Evolutionary conservation across 1,140 invertebrate species (phyloP).

Genomic region (Eumeta japonica): DNA sequence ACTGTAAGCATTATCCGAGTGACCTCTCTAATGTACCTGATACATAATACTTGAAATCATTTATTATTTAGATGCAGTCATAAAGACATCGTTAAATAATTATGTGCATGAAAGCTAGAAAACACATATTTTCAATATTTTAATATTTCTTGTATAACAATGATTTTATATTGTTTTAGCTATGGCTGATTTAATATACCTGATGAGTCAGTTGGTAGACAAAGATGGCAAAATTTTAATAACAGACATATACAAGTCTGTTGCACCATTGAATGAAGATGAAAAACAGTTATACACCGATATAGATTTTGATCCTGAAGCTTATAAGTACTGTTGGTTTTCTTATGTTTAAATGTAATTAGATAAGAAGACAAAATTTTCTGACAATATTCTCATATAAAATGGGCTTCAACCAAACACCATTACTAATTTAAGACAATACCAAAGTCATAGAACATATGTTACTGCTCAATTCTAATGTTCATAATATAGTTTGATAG

Average conservation of each 20-base stretch:
- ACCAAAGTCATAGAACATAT: not conserved
- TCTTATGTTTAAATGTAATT: no score
- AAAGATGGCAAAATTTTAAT: slow-evolving; percentile 81
- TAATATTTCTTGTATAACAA: not conserved
- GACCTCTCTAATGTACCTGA: not conserved
- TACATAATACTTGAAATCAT: not conserved
- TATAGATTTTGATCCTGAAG: slow-evolving; percentile 88
- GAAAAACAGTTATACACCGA: slow-evolving; percentile 79
- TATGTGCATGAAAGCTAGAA: no score
- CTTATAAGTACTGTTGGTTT: slow-evolving; percentile 64
- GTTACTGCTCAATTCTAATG: no score
- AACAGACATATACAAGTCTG: slow-evolving; percentile 77
- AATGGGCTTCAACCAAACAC: not conserved
- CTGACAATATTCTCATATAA: not conserved
- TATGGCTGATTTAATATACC: slow-evolving; percentile 83
- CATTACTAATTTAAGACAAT: not conserved
- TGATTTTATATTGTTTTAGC: slow-evolving; percentile 52
- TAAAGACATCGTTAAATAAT: no score
- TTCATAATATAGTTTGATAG: no score
- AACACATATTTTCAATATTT: no score
- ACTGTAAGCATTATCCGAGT: no score
- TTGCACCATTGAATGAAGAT: slow-evolving; percentile 69
- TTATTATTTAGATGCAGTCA: no score
- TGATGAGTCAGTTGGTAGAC: slow-evolving; percentile 82
- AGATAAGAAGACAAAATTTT: not conserved